Base-by-base conservation (phyloP, 2,797 vertebrate genomes). In the Scomberomorus guttatus region DNA sequence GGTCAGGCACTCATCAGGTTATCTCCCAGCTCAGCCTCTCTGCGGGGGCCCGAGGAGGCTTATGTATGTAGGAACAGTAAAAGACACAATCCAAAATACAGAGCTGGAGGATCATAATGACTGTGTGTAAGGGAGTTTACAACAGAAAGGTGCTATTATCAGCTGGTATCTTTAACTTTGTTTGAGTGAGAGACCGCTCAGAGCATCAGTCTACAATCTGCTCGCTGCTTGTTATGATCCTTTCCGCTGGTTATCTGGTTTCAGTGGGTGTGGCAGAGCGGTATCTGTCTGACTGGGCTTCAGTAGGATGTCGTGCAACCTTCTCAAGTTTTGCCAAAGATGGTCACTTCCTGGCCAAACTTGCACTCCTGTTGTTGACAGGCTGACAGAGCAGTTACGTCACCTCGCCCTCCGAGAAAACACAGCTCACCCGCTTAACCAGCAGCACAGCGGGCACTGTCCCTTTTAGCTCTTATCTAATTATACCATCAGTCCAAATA, bases 161-260 rank as follows among this genome's bases (percentile, higher is more conserved):
- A 20, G n/a, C 34, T 75, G 42, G 29, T 15, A 62, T 58, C 9
- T 22, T 63, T 54, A 46, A 75, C 71, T 82, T 63, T 69, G 15
- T 56, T 44, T 80, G 52, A 42, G 37, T 42, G 39, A 59, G 37
- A 58, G 37, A 46, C 59, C 54, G 37, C 25, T 69, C 65, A 52
- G 52, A 58, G 64, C 52, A 61, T 51, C 80, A 82, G 56, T 80
- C 75, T 73, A 34, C 89, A 91, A 90, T 82, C 89, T 93, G 90
- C 63, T 83, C 59, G 25, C 34, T 51, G 61, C 57, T 84, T 57
- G 5, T 59, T 71, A 46, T 60, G 82, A 88, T 57, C 67, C 69
- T 72, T 46, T 56, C 73, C 79, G 58, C 52, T 58, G 74, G 52
- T 73, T 83, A 88, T 92, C 83, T 54, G 56, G 83, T 93, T 86